Evolutionary conservation across 92 coral and sea anemone species (phyloP), one percentile per base, ranked within the genome.

Genomic region (Palythoa heliodiscus): DNA sequence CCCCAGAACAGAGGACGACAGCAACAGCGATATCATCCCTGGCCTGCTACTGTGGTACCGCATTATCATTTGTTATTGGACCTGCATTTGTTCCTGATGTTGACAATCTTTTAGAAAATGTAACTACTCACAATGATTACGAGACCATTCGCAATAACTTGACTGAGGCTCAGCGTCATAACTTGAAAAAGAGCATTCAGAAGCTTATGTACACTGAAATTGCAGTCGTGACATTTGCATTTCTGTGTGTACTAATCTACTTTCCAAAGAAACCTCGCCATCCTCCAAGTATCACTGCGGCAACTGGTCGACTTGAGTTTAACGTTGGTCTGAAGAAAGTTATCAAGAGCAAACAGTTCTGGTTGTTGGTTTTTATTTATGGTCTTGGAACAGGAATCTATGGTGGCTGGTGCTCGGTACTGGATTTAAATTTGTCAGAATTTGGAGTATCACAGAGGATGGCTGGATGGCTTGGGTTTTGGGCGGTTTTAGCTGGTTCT

Each of bases 211-310:
- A 96, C 70, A 19, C 91, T 11, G 98, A 96, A 81, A 71, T 95
- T 60, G 97, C 92, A 19, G 80, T 94, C 16, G 89, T 94, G 54
- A 14, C 93, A 12, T 70, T 85, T 11, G 82, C 92, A 3, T 89
- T 94, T 61, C 52, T 96, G 0, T 89, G 92, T 78, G 93, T 96
- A 11, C 86, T 92, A 11, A 11, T 89, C 43, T 93, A 96, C 84
- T 96, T 91, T 67, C 99, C 99, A 9, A 89, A 87, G 29, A 94
- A 91, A 77, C 99, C 99, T 0, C 89, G 86, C 5, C 83, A 86
- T 29, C 99, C 99, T 6, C 99, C 99, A 9, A 96, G 99, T 69
- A 88, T 87, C 70, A 94, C 99, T 3, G 98, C 99, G 19, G 99
- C 98, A 2, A 92, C 95, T 40, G 99, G 99, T 39, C 95, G 99